Evolutionary conservation across 2,888 invertebrate genomes (phyloP).

Genomic region (Epirrhoe tristata): DNA sequence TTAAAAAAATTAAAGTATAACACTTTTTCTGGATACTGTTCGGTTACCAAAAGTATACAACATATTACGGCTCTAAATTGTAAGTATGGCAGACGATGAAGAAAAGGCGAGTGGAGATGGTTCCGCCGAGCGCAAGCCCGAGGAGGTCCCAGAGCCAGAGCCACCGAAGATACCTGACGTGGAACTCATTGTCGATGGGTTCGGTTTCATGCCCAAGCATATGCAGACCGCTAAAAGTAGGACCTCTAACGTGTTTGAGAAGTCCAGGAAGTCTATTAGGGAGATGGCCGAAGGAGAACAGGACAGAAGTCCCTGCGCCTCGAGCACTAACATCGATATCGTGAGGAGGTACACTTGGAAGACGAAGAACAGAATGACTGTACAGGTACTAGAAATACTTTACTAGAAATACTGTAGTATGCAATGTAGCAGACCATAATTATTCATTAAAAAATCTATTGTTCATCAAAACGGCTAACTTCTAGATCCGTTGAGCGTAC

Average conservation of each 20-base stretch:
- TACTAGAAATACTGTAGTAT: background rate
- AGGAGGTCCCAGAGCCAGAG: constrained; percentile 46
- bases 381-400: constrained; percentile 70
- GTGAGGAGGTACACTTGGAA: constrained; percentile 88
- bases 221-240: constrained; percentile 14
- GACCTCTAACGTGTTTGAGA: constrained; percentile 47
- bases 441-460: no score
- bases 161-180: constrained; percentile 67
- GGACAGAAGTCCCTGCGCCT: constrained; percentile 64
- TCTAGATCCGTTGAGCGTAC: no score
- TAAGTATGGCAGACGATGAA: constrained; percentile 59
- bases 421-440: no score
- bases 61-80: constrained; percentile 52
- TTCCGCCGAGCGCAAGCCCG: constrained; percentile 45
- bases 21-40: background rate
- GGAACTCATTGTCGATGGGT: constrained; percentile 77
- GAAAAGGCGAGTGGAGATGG: constrained; percentile 59
- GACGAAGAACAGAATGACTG: constrained; percentile 87
- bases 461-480: no score
- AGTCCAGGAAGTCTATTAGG: constrained; percentile 47
- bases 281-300: constrained; percentile 51
- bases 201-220: constrained; percentile 70
- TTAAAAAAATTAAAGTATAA: constrained; percentile 14
- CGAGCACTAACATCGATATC: constrained; percentile 73
- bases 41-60: constrained; percentile 23